Evolutionary conservation across 2,113 vertebrate species (phyloP).

Genomic region (Panthera tigris): DNA sequence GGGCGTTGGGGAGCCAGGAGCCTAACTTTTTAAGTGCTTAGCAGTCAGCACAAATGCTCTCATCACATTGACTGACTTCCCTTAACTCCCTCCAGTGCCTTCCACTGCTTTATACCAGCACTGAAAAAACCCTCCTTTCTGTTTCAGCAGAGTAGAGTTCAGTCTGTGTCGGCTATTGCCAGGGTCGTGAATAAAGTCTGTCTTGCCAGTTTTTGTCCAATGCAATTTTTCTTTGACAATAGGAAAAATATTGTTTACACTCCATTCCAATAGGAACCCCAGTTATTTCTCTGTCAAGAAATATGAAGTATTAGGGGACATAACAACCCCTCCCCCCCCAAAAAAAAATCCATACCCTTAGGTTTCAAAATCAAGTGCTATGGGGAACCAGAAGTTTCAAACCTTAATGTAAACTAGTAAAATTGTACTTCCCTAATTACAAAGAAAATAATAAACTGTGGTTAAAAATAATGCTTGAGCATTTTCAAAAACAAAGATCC

Average conservation of each 20-base stretch:
- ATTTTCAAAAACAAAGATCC: slow-evolving; percentile 39
- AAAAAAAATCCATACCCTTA: neutral
- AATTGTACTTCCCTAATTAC: neutral
- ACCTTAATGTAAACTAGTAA: neutral
- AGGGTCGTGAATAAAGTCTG: neutral
- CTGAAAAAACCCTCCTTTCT: neutral
- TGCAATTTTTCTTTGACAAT: neutral
- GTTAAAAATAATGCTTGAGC: neutral
- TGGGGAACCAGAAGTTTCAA: neutral
- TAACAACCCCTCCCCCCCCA: accelerated
- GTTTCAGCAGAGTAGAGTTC: neutral
- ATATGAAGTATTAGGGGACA: neutral
- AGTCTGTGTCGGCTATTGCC: too few species aligned
- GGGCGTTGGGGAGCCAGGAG: neutral
- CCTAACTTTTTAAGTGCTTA: neutral
- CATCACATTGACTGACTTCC: accelerated
- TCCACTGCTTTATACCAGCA: accelerated
- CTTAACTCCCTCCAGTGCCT: too few species aligned
- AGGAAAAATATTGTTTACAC: neutral
- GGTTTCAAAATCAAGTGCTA: neutral
- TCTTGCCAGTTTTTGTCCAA: too few species aligned
- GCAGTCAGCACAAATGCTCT: neutral
- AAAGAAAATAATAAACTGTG: slow-evolving; percentile 19
- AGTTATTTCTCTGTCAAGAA: neutral
- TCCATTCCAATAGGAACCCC: neutral